Percentiles rank a stretch among this genome's conserved stretches.
Conservation (phyloP, 2,888 invertebrate species). For the Diogma glabrata region DNA sequence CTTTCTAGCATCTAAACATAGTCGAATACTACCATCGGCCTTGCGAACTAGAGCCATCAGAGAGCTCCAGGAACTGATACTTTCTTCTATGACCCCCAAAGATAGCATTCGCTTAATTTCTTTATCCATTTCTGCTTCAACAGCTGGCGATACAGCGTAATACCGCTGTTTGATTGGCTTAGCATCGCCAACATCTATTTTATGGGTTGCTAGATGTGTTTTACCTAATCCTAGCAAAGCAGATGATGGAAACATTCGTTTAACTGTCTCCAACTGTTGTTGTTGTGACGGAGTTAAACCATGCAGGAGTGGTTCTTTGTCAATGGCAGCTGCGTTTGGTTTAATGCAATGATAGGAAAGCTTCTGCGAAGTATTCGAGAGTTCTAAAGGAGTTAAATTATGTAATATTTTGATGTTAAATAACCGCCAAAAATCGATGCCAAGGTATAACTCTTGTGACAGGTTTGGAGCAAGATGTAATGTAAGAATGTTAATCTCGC, state of each 20-base stretch:
- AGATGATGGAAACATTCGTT: background rate
- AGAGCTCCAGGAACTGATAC: conserved; percentile 24
- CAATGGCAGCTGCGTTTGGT: background rate
- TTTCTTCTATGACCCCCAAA: conserved; percentile 24
- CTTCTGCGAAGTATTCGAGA: too few species aligned
- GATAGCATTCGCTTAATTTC: conserved; percentile 26
- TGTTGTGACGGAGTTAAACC: background rate
- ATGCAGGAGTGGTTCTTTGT: background rate
- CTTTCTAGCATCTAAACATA: conserved; percentile 21
- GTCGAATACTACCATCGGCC: conserved; percentile 15
- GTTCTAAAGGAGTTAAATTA: background rate
- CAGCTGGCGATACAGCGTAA: conserved; percentile 18
- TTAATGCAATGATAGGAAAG: background rate
- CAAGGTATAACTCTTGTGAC: background rate
- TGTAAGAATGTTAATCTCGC: background rate
- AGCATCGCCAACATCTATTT: conserved; percentile 17
- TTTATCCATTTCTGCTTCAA: conserved; percentile 17
- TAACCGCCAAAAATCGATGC: background rate
- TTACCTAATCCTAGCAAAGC: conserved; percentile 11
- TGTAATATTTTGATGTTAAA: background rate
- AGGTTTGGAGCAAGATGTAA: background rate
- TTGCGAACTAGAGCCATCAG: conserved; percentile 23
- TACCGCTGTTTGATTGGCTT: conserved; percentile 17
- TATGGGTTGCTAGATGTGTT: conserved; percentile 16
- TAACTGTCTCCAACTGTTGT: background rate